Evolutionary conservation across 2,113 vertebrate species (phyloP).

Genomic region (Machaerirhynchus nigripectus): DNA sequence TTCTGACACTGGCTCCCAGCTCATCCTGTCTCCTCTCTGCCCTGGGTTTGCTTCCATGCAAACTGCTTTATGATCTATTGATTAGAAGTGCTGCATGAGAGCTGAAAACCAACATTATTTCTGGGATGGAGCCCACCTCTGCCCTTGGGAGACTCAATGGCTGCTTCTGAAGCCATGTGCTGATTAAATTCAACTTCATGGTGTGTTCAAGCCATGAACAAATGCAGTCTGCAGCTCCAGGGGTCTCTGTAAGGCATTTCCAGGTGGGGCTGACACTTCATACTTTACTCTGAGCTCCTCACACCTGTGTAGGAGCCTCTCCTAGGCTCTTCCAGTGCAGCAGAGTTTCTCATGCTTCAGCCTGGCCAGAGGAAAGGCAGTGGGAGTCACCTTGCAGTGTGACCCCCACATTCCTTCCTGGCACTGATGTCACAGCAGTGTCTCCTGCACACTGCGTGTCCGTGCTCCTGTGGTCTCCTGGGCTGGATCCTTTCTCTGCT

Average conservation of each 20-base stretch:
- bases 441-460: neutral
- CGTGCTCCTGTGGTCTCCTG: neutral
- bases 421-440: neutral
- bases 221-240: neutral
- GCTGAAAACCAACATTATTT: constrained; percentile 26
- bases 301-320: neutral
- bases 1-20: neutral
- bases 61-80: neutral
- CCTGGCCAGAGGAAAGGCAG: neutral
- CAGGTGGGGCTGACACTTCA: neutral
- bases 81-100: neutral
- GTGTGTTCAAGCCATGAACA: neutral
- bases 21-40: neutral
- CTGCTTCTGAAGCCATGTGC: neutral
- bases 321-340: neutral
- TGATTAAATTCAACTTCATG: neutral
- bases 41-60: neutral
- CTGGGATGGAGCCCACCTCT: constrained; percentile 3
- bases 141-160: neutral
- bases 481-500: neutral
- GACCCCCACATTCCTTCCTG: neutral
- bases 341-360: neutral
- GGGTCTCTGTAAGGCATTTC: neutral
- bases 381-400: neutral
- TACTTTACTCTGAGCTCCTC: neutral